These are phyloP conservation scores for Chloebia gouldiae DNA, from an alignment of 2,113 vertebrate genomes.

Conservation along the genomic window DNA sequence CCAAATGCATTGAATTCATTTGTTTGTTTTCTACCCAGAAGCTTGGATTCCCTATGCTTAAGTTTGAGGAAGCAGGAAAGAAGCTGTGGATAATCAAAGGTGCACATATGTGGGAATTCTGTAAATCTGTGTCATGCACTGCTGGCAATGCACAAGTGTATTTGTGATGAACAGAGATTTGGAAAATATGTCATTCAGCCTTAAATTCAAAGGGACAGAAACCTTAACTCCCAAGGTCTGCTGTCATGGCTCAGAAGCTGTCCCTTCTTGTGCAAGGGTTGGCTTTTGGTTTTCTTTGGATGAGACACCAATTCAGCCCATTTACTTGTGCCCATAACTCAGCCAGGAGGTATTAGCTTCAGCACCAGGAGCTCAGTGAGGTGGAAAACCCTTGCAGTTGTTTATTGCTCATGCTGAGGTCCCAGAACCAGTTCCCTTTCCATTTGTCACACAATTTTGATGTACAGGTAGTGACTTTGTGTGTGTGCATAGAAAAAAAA, in stretches of 20 bases:
- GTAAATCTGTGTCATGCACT: not conserved
- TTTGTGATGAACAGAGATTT: not conserved
- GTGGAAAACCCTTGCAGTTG: not conserved
- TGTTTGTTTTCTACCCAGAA: not conserved
- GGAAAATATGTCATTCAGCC: not conserved
- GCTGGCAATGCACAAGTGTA: not conserved
- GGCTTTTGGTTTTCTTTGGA: not conserved
- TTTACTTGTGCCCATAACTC: not conserved
- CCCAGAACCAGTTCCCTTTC: not conserved
- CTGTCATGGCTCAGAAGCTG: not conserved
- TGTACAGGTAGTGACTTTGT: not conserved
- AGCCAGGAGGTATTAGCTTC: not conserved
- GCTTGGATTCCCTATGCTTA: not conserved
- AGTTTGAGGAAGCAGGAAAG: not conserved
- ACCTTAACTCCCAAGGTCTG: not conserved
- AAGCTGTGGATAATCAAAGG: not conserved
- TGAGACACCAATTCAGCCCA: not conserved
- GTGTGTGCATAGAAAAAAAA: not conserved
- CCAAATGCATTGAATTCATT: not conserved
- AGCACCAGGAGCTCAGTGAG: not conserved
- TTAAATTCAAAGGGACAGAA: not conserved
- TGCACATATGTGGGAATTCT: not conserved
- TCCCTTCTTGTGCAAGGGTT: not conserved
- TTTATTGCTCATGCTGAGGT: not conserved
- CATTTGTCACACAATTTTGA: not conserved